Evolutionary conservation across 2,888 invertebrate genomes (phyloP), one percentile per base, ranked within the genome.

Genomic region (Lomographa bimaculata): DNA sequence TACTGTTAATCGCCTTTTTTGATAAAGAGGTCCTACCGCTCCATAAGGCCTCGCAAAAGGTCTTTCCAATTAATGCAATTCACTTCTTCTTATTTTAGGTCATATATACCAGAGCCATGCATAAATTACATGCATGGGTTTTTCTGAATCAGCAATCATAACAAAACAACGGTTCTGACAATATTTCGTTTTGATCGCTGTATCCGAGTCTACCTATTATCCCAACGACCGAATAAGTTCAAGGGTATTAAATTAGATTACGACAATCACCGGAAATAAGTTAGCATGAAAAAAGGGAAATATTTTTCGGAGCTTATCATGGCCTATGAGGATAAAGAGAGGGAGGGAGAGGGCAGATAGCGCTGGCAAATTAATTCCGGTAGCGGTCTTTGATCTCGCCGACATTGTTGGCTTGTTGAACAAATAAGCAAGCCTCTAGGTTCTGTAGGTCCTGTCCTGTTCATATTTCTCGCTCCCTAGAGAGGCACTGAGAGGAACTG

Each of bases 311-410:
- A 49, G 60, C 54, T 70, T 70, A 71, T 65, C 68, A 61, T 49
- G 60, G 64, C 64, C 57, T 55, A 51, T 60, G 59, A 62, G 54
- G 44, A 35, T 49, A 43, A 53, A 57, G 42, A 45, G 23, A 45
- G 23, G 30, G 3, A 28, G 50, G 55, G 57, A 57, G 60, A 52
- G 66, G 61, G 64, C 2, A 73, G 75, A 75, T 74, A 77, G 71
- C 71, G 68, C 72, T 76, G 64, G 69, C 70, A 80, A 82, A 83
- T 83, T 81, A 82, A 83, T 82, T 81, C 75, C 79, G 67, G 73
- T 71, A 64, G 65, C 61, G 60, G 60, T 69, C 77, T 83, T 83
- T 83, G 83, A 83, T 82, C 78, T 81, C 69, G 51, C 50, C 65
- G 66, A 72, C 64, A 80, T 80, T 83, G 79, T 82, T 68, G 72